These are phyloP conservation scores for Cyanoliseus patagonus DNA, from an alignment of 2,113 vertebrate genomes.

Conservation along the genomic window DNA sequence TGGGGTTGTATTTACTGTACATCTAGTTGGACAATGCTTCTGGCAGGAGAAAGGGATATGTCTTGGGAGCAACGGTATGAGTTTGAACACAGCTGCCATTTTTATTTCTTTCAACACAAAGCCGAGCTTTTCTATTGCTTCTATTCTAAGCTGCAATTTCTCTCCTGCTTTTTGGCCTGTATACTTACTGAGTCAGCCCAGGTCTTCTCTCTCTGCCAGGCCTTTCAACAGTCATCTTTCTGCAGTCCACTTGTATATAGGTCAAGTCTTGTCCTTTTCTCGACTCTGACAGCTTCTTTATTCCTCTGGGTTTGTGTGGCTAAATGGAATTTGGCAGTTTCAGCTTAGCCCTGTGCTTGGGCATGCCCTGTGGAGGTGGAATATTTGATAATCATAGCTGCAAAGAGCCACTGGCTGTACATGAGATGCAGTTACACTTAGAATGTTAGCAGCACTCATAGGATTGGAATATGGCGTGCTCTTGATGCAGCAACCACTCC, in stretches of 20 bases:
- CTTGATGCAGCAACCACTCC: background rate
- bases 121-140: background rate
- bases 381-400: background rate
- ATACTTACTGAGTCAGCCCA: background rate
- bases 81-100: background rate
- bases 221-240: background rate
- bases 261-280: background rate
- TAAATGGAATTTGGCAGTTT: background rate
- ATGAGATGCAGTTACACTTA: background rate
- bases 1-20: background rate
- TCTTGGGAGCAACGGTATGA: background rate
- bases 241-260: background rate
- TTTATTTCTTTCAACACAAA: background rate
- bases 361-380: background rate
- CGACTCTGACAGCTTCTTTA: background rate
- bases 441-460: background rate
- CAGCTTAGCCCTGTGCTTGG: background rate
- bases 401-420: background rate
- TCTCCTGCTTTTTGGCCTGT: background rate
- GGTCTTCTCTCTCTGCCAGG: background rate
- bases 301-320: background rate
- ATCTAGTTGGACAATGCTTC: background rate
- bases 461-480: background rate
- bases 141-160: accelerated
- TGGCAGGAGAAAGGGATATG: background rate